Evolutionary conservation across 2,888 invertebrate genomes (phyloP).

Genomic region (Beris morrisii): DNA sequence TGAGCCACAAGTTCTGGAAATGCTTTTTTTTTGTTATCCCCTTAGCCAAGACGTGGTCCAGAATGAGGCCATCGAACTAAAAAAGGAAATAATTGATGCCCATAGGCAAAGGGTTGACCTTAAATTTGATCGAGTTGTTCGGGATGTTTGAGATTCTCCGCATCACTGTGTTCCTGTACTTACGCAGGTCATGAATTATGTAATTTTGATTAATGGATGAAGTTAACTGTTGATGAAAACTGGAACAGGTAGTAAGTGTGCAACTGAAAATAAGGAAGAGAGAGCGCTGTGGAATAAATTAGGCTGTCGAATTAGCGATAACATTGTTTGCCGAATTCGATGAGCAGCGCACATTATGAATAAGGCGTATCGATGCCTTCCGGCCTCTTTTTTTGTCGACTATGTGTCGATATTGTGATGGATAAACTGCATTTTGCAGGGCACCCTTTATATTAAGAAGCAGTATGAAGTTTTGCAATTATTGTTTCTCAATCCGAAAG

Average conservation of each 20-base stretch:
- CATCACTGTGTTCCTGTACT: background rate
- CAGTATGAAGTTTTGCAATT: too few species aligned
- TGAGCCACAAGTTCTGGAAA: background rate
- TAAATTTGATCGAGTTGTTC: background rate
- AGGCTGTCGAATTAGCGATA: conserved; percentile 7
- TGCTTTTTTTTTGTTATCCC: background rate
- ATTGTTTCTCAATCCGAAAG: too few species aligned
- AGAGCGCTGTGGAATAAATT: conserved; percentile 13
- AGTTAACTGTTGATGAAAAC: conserved; percentile 56
- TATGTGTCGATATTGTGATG: too few species aligned
- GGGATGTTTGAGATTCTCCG: conserved; percentile 15
- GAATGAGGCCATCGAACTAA: conserved; percentile 21
- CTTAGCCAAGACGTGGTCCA: background rate
- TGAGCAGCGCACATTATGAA: too few species aligned
- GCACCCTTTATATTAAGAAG: too few species aligned
- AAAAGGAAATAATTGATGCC: conserved; percentile 24
- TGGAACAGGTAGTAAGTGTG: conserved; percentile 49
- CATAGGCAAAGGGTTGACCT: conserved; percentile 22
- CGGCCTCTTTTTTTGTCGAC: too few species aligned
- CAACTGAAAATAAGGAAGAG: background rate
- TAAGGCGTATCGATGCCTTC: too few species aligned
- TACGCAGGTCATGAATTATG: conserved; percentile 42
- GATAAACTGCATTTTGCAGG: too few species aligned
- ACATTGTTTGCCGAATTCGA: conserved; percentile 3
- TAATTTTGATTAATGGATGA: conserved; percentile 59